phyloP scores from a whole-genome alignment of 2,797 vertebrate genomes.

The Melanotaenia maccullochi region DNA sequence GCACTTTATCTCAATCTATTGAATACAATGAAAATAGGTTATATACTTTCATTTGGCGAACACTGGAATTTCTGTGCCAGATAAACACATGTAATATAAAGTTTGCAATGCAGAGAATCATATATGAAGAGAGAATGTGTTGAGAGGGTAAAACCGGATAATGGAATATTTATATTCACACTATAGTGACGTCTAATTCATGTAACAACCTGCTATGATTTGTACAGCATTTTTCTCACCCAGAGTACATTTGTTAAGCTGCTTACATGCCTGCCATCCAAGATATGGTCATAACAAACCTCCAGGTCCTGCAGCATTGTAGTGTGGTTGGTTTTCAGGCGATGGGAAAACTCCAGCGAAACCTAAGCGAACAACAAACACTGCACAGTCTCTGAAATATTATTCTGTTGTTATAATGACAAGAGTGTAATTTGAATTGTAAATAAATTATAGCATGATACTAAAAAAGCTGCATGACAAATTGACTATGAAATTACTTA shows the following conservation, averaged over 20 bases:
- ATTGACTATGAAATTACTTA: background rate
- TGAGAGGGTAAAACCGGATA: background rate
- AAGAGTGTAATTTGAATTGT: background rate
- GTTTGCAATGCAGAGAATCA: background rate
- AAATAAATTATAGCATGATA: background rate
- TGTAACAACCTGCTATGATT: conserved; percentile 23
- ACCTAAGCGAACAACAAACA: background rate
- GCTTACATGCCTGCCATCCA: conserved; percentile 19
- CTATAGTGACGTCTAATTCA: background rate
- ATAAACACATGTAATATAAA: too few species aligned
- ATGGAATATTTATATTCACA: background rate
- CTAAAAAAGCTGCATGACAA: background rate
- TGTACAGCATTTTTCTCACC: conserved; percentile 22
- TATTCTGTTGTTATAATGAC: background rate
- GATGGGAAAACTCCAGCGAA: conserved; percentile 13
- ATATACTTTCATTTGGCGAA: too few species aligned
- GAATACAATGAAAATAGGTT: too few species aligned
- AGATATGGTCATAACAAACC: conserved; percentile 26
- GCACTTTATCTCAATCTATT: too few species aligned
- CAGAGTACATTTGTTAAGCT: conserved; percentile 13
- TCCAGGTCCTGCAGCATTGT: background rate
- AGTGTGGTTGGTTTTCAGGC: background rate
- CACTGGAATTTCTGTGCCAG: too few species aligned
- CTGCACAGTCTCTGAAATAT: background rate
- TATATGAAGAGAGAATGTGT: background rate